Evolutionary conservation across 2,888 invertebrate species (phyloP), one percentile per base, ranked within the genome.

Genomic region (Sarcophaga subvicina): DNA sequence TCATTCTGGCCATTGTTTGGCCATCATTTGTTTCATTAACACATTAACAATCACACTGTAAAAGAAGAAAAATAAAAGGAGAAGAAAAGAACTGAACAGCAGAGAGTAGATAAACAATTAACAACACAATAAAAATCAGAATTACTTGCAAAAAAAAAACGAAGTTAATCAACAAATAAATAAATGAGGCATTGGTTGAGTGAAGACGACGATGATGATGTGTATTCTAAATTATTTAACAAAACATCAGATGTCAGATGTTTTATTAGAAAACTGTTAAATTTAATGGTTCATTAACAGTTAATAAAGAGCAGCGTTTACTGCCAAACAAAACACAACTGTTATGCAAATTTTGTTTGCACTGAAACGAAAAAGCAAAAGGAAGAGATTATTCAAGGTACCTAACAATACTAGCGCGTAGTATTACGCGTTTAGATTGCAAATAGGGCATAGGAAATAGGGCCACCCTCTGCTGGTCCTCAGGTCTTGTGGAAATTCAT

Each of bases 1-100:
- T 54, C 17, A 54, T 54, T 14, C 17, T 17, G 54, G 17, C 17
- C 54, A 54, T 54, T 62, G 10, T 66, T 75, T 47, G 20, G n/a
- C 10, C 8, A 64, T 49, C 60, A 45, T 80, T 80, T 80, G 62
- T 75, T 75, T 75, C 75, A 62, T 49, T 60, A 80, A 75, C 45
- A 80, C 80, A 25, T 75, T 60, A 60, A 72, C n/a, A 66, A 72
- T 59, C 66, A 71, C 22, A 54, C 49, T 27, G 37, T 71, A 25
- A 54, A 69, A 20, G 20, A 12, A 22, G 22, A 22, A 20, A 3
- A 37, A 45, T 54, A 66, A 49, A 25, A 49, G 54, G 14, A 14
- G 17, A 70, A 49, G 22, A 25, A 25, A 49, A 37, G 37, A 37
- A 37, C 6, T 1, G 6, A 37, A 37, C 37, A 37, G 6, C 6